Evolutionary conservation across 2,113 vertebrate species (phyloP), one percentile per base, ranked within the genome.

Genomic region (Sporophila hypoxantha): DNA sequence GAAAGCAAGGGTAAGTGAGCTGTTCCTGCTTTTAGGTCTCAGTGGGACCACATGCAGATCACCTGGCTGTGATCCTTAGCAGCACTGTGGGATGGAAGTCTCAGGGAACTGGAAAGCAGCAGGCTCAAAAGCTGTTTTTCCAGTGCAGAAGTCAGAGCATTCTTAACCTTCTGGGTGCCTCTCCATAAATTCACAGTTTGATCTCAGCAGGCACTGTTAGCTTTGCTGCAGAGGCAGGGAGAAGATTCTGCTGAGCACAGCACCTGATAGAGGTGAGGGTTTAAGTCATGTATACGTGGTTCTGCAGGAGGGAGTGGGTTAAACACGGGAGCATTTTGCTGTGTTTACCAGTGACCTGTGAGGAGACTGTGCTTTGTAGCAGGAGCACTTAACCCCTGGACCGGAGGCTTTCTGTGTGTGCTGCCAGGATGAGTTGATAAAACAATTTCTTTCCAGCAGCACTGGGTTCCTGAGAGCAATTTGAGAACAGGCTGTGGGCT

Each of bases 351-450:
- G 57, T 66, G 76, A 65, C 52, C 73, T 11, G 1, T 22, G 50
- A 41, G 69, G 37, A 76, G 20, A 47, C 34, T 23, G n/a, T 6
- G 44, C 67, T 66, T 70, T 52, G 17, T 19, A 42, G 52, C 62
- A 60, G 73, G 17, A 57, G 36, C 36, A 29, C 41, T 85, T 77
- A 50, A 77, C 36, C 61, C 34, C 44, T 75, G 66, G 8, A 67
- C 81, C 0, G 0, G 14, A 14, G 66, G 56, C 46, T 85, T 17
- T 69, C 55, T 0, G 0, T 17, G 25, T 5, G 10, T 26, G 26
- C 71, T 56, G 46, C 61, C 27, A 22, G 71, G 56, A 17, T 13
- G 9, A 9, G n/a, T 41, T 56, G 15, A 34, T 14, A 37, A 5
- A 9, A 44, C 8, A 22, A 30, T 66, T 60, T 37, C 55, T 52